Conservation (phyloP, 2,888 invertebrate species). For the Sarcophaga variegata region DNA sequence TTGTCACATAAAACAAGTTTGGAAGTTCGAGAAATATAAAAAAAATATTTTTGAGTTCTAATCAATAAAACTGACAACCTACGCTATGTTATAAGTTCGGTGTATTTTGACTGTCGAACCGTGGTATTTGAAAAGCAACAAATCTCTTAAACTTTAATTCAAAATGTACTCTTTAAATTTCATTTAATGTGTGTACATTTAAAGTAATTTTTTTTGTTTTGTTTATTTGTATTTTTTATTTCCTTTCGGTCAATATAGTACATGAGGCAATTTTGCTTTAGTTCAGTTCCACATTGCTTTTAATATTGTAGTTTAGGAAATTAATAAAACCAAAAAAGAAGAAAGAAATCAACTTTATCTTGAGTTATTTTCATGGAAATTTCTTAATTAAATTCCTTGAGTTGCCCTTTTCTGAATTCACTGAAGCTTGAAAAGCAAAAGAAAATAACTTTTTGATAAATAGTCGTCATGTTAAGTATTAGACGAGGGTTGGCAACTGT, state of each 20-base stretch:
- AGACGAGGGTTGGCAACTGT: slow-evolving; percentile 16
- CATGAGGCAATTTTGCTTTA: neutral
- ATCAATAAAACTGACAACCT: no score
- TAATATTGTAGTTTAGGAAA: slow-evolving; percentile 7
- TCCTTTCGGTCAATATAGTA: neutral
- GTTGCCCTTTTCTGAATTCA: slow-evolving; percentile 28
- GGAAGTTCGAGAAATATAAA: no score
- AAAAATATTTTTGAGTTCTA: no score
- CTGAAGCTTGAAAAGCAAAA: slow-evolving; percentile 19
- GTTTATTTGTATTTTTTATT: no score
- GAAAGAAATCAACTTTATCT: slow-evolving; percentile 44
- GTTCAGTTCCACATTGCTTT: neutral
- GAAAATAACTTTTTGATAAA: slow-evolving; percentile 58
- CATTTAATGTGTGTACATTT: no score
- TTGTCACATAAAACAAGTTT: no score
- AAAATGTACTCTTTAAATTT: no score
- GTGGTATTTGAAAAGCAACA: no score
- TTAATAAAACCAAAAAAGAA: slow-evolving; percentile 40
- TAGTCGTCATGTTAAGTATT: slow-evolving; percentile 37
- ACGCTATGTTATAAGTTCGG: no score
- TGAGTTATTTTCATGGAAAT: slow-evolving; percentile 55
- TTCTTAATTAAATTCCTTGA: slow-evolving; percentile 65
- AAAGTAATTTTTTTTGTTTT: no score
- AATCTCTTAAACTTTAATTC: no score
- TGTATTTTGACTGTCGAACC: no score